A percentile compares a stretch with the other conserved stretches of the same genome.
These are phyloP conservation scores for Mobula hypostoma DNA, from an alignment of 2,113 vertebrate species.

Conservation along the genomic window DNA sequence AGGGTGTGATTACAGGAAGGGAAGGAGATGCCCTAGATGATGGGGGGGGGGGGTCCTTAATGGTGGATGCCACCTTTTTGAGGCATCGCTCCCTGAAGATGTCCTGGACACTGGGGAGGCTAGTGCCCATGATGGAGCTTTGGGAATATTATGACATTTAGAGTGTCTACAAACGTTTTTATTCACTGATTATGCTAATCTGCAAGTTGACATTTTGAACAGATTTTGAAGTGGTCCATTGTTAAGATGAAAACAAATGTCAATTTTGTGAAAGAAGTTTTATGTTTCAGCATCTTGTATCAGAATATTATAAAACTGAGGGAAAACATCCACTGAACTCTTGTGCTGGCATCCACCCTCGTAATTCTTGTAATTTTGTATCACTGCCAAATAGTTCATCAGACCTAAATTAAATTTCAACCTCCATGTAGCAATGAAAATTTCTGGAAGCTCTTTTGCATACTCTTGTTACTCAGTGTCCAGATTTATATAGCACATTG, in stretches of 20 bases:
- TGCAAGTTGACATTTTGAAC: neutral
- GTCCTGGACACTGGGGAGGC: no score
- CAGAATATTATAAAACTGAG: neutral
- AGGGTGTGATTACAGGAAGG: no score
- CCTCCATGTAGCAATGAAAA: neutral
- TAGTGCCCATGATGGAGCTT: no score
- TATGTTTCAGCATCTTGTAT: neutral
- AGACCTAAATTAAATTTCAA: neutral
- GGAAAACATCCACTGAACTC: neutral
- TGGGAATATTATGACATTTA: neutral
- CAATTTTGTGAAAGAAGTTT: neutral
- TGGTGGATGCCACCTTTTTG: no score
- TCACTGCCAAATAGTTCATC: neutral
- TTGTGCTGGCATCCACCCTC: neutral
- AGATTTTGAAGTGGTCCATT: neutral
- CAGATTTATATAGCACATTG: neutral
- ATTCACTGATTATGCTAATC: neutral
- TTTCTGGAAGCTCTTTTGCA: neutral
- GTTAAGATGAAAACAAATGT: neutral
- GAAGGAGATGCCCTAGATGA: no score
- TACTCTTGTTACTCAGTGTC: neutral
- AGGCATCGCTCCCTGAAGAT: no score
- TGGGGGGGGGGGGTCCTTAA: no score
- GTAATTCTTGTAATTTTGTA: neutral
- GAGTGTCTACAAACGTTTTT: neutral